phyloP scores from a whole-genome alignment of 2,113 vertebrate genomes.

The Sclerurus mexicanus region DNA sequence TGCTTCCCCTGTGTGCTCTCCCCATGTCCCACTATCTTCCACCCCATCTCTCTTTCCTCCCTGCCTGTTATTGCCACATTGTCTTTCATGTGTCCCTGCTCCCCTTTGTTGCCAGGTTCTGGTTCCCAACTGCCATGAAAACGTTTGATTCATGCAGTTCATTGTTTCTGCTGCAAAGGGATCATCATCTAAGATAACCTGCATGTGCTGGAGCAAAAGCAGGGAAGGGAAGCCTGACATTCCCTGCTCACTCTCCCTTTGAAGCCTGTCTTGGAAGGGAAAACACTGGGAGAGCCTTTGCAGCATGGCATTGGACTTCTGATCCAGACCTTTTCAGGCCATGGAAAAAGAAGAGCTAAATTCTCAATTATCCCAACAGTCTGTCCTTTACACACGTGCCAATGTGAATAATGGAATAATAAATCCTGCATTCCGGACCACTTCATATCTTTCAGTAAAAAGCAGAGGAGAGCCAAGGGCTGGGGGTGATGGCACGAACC shows the following conservation, averaged over 20 bases:
- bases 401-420: neutral
- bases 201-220: neutral
- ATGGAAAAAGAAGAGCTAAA: neutral
- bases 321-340: neutral
- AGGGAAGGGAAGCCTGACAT: neutral
- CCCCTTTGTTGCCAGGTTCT: neutral
- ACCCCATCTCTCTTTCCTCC: constrained; percentile 14
- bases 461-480: neutral
- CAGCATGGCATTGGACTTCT: neutral
- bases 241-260: neutral
- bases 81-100: neutral
- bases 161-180: constrained; percentile 9
- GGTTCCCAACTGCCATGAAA: neutral
- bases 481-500: neutral
- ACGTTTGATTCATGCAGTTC: neutral
- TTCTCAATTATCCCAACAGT: neutral
- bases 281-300: neutral
- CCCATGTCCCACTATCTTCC: neutral
- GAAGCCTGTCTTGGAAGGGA: neutral
- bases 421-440: neutral
- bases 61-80: neutral
- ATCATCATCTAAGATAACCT: neutral
- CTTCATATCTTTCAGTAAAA: neutral
- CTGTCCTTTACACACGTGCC: neutral
- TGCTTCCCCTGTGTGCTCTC: neutral